Evolutionary conservation across 2,888 invertebrate genomes (phyloP), one percentile per base, ranked within the genome.

Genomic region (Megaustenia siamemsis): DNA sequence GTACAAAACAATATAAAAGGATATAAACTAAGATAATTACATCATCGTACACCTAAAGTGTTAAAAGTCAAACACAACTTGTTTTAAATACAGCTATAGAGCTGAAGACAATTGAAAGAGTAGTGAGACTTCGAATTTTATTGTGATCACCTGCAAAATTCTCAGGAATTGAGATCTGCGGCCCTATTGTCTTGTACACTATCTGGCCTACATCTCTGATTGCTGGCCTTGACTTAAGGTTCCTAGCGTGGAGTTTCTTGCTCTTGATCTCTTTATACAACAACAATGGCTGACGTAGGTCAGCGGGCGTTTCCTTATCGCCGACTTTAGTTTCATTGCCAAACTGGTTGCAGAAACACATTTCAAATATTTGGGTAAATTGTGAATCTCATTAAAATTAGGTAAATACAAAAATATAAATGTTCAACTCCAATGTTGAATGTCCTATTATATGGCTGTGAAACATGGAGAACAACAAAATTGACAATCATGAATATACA

Each of bases 211-310:
- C 63, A 35, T 84, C 84, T 24, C 73, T 38, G 43, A 40, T 45
- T 5, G 79, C 79, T 38, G 76, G 38, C 21, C 73, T 40, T 12
- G 56, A n/a, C 21, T 28, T 49, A 0, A 84, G 38, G 73, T 73
- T 84, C 43, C 71, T 60, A 8, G 84, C 84, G 32, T 84, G 84
- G 4, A 84, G 79, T 60, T 79, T 84, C 45, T 71, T 79, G 43
- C 73, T 53, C 43, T 60, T 84, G 32, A 79, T 49, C n/a, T 84
- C 79, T 63, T 45, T 84, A 63, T 68, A 78, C 18, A 79, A 43
- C 63, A 84, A n/a, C 15, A 83, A 69, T 28, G 84, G 84, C 28
- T 73, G 84, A 2, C 68, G 78, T 45, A 84, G 79, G 63, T 84
- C 84, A 35, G 73, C 69, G 40, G 79, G 84, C 8, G 71, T 60